Evolutionary conservation across 2,888 invertebrate genomes (phyloP).

Genomic region (Lamellibrachia columna): DNA sequence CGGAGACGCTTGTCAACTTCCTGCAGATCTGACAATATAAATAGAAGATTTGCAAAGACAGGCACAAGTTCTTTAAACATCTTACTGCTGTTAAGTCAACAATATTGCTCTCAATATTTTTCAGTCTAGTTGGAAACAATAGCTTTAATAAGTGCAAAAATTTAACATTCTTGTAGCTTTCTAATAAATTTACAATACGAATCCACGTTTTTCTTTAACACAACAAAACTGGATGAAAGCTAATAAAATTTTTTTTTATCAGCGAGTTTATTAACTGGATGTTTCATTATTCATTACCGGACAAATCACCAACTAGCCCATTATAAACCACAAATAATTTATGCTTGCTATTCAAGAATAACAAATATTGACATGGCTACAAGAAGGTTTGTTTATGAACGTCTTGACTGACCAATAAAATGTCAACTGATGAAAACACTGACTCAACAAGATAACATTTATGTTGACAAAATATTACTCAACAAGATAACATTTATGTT

Average conservation of each 20-base stretch:
- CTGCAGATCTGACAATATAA: not conserved
- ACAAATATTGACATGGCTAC: not conserved
- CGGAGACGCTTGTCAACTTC: no score
- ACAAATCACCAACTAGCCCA: not conserved
- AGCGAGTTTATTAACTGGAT: not conserved
- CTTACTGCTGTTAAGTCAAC: not conserved
- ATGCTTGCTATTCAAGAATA: not conserved
- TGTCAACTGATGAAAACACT: not conserved
- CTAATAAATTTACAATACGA: not conserved
- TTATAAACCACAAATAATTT: not conserved
- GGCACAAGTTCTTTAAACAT: not conserved
- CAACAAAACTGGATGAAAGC: no score
- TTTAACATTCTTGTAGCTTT: not conserved
- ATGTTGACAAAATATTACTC: not conserved
- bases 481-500: not conserved
- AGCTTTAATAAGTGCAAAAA: not conserved
- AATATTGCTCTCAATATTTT: not conserved
- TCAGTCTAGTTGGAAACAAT: not conserved
- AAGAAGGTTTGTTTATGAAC: not conserved
- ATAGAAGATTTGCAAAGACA: not conserved
- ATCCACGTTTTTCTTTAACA: not conserved
- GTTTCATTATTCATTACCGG: not conserved
- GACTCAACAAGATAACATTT: not conserved
- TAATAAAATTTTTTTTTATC: not conserved
- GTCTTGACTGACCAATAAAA: not conserved